Evolutionary conservation across 53 echinoderm and acorn worm species (phyloP).

Genomic region (Paracentrotus lividus): DNA sequence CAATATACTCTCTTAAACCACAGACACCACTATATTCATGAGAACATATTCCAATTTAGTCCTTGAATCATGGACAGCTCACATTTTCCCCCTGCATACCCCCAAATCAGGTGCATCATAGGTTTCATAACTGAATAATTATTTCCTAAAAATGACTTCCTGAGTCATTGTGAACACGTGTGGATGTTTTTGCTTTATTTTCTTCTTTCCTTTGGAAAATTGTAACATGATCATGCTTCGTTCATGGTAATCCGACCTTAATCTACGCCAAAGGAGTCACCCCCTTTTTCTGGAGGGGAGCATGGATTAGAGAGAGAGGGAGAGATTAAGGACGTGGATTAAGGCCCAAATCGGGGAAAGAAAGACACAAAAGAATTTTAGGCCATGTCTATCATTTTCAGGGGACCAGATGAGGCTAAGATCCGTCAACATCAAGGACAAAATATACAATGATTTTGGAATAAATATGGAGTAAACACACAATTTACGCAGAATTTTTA

Average conservation of each 20-base stretch:
- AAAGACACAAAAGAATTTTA: constrained; percentile 43
- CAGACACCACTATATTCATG: constrained; percentile 19
- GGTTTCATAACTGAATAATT: constrained; percentile 38
- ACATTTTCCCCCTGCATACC: not conserved
- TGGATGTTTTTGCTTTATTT: no score
- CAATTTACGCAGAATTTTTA: not conserved
- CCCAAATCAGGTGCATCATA: not conserved
- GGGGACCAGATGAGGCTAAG: not conserved
- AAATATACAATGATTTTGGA: not conserved
- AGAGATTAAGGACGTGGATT: constrained; percentile 47
- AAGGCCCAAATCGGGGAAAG: not conserved
- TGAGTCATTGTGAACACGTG: constrained; percentile 6
- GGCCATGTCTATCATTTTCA: constrained; percentile 37
- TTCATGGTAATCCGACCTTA: constrained; percentile 31
- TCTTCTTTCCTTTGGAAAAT: not conserved
- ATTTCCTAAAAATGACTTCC: constrained; percentile 46
- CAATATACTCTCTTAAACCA: not conserved
- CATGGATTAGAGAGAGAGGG: constrained; percentile 24
- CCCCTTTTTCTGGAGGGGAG: constrained; percentile 47
- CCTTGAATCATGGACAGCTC: not conserved
- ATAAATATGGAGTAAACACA: not conserved
- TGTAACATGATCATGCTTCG: constrained; percentile 24
- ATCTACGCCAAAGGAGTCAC: constrained; percentile 50
- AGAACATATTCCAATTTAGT: not conserved
- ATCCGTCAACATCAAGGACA: constrained; percentile 30